Conservation (phyloP, 2,113 vertebrate genomes). For the Oxyura jamaicensis region DNA sequence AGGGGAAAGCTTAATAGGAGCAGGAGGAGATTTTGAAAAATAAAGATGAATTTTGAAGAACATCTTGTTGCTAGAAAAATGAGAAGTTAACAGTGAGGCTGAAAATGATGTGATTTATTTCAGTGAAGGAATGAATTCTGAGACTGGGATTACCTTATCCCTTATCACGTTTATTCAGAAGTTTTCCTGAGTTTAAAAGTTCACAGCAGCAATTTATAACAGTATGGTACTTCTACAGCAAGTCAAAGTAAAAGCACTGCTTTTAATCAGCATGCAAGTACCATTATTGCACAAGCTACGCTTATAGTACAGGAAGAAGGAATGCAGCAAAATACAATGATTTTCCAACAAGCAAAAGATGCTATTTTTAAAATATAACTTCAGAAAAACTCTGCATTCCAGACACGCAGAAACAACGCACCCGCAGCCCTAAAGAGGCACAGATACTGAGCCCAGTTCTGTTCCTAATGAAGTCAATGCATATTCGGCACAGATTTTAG, state of each 20-base stretch:
- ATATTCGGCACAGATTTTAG: background rate
- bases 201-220: conserved; percentile 73
- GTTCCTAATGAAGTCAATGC: background rate
- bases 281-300: background rate
- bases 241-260: conserved; percentile 54
- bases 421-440: background rate
- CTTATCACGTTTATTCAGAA: conserved; percentile 67
- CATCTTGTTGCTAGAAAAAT: conserved; percentile 1
- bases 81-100: conserved; percentile 15
- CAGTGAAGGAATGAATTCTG: conserved; percentile 58
- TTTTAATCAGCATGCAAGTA: conserved; percentile 66
- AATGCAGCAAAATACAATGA: background rate
- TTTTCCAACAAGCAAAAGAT: background rate
- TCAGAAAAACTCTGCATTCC: background rate
- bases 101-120: conserved; percentile 65
- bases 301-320: background rate
- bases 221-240: conserved; percentile 39
- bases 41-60: conserved; percentile 42
- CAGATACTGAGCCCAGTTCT: background rate
- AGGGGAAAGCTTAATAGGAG: background rate
- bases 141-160: conserved; percentile 65
- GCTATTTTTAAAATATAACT: background rate
- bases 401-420: conserved; percentile 2
- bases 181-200: conserved; percentile 80
- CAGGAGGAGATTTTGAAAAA: background rate